These are phyloP conservation scores for Leptoclinus maculatus DNA, from an alignment of 2,797 vertebrate species.

Conservation along the genomic window DNA sequence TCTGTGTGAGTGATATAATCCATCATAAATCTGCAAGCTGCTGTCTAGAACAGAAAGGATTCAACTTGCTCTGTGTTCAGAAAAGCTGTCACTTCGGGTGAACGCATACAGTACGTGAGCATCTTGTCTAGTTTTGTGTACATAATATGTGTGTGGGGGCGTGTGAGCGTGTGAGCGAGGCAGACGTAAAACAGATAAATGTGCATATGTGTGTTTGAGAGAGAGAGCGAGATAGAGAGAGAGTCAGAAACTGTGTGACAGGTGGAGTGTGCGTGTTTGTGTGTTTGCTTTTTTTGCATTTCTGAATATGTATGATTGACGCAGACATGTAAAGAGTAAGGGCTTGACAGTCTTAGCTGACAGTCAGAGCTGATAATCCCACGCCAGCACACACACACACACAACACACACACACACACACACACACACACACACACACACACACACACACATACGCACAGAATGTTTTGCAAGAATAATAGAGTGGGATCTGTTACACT, in stretches of 20 bases:
- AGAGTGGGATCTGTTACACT: slow-evolving; percentile 55
- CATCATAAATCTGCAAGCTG: slow-evolving; percentile 57
- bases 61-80: slow-evolving; percentile 45
- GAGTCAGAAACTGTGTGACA: slow-evolving; percentile 47
- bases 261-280: slow-evolving; percentile 22
- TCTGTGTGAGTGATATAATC: slow-evolving; percentile 40
- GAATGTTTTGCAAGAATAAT: slow-evolving; percentile 20
- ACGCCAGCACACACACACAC: slow-evolving; percentile 6
- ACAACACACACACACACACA: neutral
- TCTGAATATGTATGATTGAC: slow-evolving; percentile 43
- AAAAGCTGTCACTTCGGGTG: slow-evolving; percentile 53
- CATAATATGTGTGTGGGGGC: slow-evolving; percentile 29
- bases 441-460: slow-evolving; percentile 8
- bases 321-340: slow-evolving; percentile 42
- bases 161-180: slow-evolving; percentile 8
- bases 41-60: slow-evolving; percentile 37
- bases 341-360: slow-evolving; percentile 47
- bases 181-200: slow-evolving; percentile 34
- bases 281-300: neutral
- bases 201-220: slow-evolving; percentile 8
- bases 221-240: slow-evolving; percentile 17
- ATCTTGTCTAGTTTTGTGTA: slow-evolving; percentile 47
- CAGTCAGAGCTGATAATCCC: slow-evolving; percentile 51
- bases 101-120: slow-evolving; percentile 30
- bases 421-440: slow-evolving; percentile 24